A percentile compares a stretch with the other conserved stretches of the same genome.
Conservation (phyloP, 2,113 vertebrate species). For the Lophius piscatorius region DNA sequence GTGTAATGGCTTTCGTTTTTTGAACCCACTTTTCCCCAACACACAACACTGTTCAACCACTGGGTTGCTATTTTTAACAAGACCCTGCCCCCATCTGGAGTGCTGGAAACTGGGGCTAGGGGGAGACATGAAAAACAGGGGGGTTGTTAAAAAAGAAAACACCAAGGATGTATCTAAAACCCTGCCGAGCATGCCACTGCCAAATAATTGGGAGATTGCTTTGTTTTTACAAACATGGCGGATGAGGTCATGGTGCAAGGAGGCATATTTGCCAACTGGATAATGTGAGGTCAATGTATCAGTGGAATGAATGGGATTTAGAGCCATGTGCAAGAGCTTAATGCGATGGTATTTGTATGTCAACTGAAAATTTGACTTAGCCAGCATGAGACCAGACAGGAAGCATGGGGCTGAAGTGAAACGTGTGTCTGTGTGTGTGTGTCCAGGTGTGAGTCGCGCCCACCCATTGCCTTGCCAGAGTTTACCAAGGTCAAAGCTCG, state of each 20-base stretch:
- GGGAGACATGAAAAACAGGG: conserved; percentile 45
- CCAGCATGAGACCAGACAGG: conserved; percentile 48
- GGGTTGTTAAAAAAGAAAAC: conserved; percentile 59
- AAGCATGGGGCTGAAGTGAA: conserved; percentile 28
- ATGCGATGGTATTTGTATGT: conserved; percentile 71
- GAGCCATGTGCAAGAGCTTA: conserved; percentile 76
- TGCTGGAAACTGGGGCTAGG: conserved; percentile 41
- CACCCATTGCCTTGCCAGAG: conserved; percentile 58
- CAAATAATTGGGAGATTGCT: conserved; percentile 54
- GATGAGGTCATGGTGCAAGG: conserved; percentile 69
- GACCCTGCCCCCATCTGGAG: conserved; percentile 31
- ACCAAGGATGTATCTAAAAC: conserved; percentile 59
- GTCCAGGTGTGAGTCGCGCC: conserved; percentile 61
- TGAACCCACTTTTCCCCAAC: conserved; percentile 14
- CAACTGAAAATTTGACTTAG: conserved; percentile 68
- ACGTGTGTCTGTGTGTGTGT: conserved; percentile 32
- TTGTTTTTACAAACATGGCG: conserved; percentile 68
- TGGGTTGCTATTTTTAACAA: conserved; percentile 62
- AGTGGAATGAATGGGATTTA: conserved; percentile 75
- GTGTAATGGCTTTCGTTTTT: conserved; percentile 49
- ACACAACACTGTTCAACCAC: conserved; percentile 16
- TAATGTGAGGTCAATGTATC: conserved; percentile 72
- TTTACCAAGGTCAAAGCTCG: conserved; percentile 64
- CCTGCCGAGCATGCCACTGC: conserved; percentile 50
- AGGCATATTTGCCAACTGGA: conserved; percentile 63